Evolutionary conservation across 2,113 vertebrate genomes (phyloP).

Genomic region (Malaclemys terrapin): DNA sequence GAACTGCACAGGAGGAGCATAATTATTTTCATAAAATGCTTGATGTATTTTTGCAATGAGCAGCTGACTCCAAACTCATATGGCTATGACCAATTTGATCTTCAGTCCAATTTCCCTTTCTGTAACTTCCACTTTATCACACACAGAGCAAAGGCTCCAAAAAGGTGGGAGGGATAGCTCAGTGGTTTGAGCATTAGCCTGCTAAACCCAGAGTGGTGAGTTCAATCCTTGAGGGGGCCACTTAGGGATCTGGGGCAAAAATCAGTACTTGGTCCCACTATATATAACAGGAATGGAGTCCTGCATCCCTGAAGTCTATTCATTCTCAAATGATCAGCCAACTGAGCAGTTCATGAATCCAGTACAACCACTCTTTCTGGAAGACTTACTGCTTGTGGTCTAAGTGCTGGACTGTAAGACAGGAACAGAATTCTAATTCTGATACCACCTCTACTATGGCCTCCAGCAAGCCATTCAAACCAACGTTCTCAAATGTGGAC

Average conservation of each 20-base stretch:
- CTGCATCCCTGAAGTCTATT: accelerated
- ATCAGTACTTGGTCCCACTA: no score
- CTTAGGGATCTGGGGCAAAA: no score
- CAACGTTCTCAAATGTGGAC: not conserved
- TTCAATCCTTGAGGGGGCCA: no score
- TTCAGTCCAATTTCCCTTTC: accelerated
- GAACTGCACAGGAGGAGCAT: accelerated
- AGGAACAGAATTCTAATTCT: not conserved
- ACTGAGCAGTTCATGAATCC: not conserved
- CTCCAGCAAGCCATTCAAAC: not conserved
- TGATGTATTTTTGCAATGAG: accelerated
- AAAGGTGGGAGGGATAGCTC: no score
- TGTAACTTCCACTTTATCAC: not conserved
- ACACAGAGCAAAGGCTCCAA: accelerated
- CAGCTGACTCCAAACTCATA: accelerated
- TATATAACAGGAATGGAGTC: not conserved
- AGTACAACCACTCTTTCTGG: not conserved
- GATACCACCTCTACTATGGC: not conserved
- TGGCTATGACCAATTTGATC: accelerated
- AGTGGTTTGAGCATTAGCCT: no score
- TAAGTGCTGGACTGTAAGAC: accelerated
- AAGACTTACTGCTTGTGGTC: accelerated
- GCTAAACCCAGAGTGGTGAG: no score
- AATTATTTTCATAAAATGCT: accelerated
- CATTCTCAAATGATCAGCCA: not conserved